Percentiles rank a stretch among this genome's conserved stretches.
These are phyloP conservation scores for Notamacropus eugenii DNA, from an alignment of 2,797 vertebrate genomes.

Conservation along the genomic window DNA sequence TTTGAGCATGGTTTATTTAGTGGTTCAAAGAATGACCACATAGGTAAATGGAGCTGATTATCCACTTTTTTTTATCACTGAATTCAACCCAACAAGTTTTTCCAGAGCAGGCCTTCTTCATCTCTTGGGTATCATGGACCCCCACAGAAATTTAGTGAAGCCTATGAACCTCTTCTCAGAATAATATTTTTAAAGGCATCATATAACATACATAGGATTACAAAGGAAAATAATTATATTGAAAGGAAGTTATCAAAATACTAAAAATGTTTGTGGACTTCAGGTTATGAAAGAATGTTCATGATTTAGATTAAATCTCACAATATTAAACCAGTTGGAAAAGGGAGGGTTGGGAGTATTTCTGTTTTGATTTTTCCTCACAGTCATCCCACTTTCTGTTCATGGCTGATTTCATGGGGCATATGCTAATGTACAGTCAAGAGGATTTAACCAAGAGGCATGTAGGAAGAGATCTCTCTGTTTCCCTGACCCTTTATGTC, in stretches of 20 bases:
- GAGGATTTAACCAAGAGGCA: neutral
- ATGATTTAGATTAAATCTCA: neutral
- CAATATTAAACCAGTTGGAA: neutral
- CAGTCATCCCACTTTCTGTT: neutral
- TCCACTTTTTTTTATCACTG: neutral
- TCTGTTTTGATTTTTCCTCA: neutral
- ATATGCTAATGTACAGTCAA: neutral
- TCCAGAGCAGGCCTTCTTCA: neutral
- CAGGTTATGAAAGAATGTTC: neutral
- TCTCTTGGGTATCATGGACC: neutral
- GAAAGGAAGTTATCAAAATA: neutral
- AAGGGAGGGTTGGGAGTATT: neutral
- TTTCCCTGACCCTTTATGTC: neutral
- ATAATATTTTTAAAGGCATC: neutral
- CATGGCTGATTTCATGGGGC: neutral
- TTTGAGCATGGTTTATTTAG: slow-evolving; percentile 38
- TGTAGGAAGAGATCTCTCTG: neutral
- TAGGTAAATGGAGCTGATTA: neutral
- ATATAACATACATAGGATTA: neutral
- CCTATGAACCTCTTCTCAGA: neutral
- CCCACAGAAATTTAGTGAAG: neutral
- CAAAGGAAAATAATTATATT: neutral
- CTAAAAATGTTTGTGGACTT: neutral
- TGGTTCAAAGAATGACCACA: neutral
- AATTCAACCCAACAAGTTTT: slow-evolving; percentile 53